phyloP scores from a whole-genome alignment of 2,888 invertebrate species.

The Drosophila paranaensis region DNA sequence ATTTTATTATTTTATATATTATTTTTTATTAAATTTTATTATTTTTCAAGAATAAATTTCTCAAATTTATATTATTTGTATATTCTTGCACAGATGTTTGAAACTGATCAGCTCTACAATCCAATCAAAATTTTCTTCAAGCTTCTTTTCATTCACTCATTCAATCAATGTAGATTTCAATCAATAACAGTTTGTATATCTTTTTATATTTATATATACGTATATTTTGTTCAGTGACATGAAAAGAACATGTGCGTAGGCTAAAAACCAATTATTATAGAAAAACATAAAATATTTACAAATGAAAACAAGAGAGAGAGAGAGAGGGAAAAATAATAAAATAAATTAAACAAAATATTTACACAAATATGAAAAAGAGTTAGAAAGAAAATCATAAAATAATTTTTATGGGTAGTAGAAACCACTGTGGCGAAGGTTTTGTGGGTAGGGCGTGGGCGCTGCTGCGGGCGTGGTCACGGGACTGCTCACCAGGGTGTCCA shows the following conservation, averaged over 20 bases:
- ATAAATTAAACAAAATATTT: constrained; percentile 47
- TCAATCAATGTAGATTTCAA: background rate
- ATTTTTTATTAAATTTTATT: too few species aligned
- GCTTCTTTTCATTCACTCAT: background rate
- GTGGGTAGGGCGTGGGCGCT: constrained; percentile 13
- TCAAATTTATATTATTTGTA: too few species aligned
- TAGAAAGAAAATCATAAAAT: background rate
- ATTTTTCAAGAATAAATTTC: too few species aligned
- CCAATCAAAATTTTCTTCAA: background rate
- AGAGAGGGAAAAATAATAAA: background rate
- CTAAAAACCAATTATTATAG: background rate
- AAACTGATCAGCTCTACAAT: background rate
- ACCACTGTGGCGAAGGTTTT: constrained; percentile 33
- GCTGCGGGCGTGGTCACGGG: constrained; percentile 39
- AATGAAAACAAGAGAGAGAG: background rate
- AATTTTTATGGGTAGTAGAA: constrained; percentile 57
- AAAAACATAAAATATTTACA: constrained; percentile 33
- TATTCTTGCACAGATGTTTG: too few species aligned
- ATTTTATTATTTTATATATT: background rate
- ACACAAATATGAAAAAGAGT: background rate
- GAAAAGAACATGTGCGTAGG: background rate
- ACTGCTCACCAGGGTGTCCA: constrained; percentile 72
- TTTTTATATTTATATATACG: background rate
- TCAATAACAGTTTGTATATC: background rate
- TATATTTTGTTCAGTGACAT: constrained; percentile 6